A percentile compares a stretch with the other conserved stretches of the same genome.
phyloP scores from a whole-genome alignment of 2,113 vertebrate genomes.

The Lagopus leucura region DNA sequence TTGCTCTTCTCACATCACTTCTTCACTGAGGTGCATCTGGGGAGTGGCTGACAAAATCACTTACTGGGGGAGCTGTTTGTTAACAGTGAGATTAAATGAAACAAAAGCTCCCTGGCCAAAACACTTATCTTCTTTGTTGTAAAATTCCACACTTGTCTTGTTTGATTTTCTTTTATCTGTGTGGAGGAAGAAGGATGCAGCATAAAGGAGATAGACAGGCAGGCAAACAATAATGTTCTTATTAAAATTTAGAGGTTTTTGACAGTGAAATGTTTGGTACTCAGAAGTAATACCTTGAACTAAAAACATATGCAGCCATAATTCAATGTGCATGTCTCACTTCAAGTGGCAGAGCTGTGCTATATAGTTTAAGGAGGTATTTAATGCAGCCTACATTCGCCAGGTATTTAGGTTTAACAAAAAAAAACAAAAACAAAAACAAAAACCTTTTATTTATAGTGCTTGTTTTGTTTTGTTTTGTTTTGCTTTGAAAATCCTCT shows the following conservation, averaged over 20 bases:
- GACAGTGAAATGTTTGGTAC: neutral
- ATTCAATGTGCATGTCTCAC: neutral
- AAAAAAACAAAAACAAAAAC: accelerated
- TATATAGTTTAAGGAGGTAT: neutral
- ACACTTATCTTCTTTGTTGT: neutral
- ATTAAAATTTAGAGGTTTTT: neutral
- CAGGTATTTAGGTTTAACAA: neutral
- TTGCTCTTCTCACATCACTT: neutral
- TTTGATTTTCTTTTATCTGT: neutral
- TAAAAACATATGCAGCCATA: neutral
- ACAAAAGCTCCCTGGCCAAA: neutral
- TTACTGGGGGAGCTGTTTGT: neutral
- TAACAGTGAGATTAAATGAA: neutral
- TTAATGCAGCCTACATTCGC: neutral
- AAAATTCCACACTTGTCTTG: neutral
- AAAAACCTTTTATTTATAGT: neutral
- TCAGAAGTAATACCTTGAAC: neutral
- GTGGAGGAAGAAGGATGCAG: neutral
- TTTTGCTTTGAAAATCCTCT: neutral
- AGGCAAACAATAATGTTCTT: neutral
- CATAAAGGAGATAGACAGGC: neutral
- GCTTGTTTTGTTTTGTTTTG: neutral
- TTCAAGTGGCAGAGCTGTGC: neutral
- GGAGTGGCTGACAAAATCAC: neutral
- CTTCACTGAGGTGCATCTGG: neutral